Conservation (phyloP, 2,888 invertebrate species). For the Tinea semifulvella region DNA sequence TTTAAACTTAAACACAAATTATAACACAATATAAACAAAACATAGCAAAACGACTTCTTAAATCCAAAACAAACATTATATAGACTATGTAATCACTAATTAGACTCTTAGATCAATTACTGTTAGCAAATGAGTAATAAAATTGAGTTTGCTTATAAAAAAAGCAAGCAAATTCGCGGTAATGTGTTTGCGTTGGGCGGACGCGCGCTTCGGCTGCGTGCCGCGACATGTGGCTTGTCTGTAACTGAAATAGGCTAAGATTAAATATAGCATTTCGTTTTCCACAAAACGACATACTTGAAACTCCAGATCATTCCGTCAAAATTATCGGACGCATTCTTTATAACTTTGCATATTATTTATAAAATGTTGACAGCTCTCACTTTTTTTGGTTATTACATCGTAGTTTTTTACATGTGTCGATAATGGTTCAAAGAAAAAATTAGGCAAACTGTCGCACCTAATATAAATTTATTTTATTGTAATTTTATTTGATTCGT, state of each 20-base stretch:
- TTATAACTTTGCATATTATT: not conserved
- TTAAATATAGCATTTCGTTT: slow-evolving; percentile 54
- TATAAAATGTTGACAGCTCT: not conserved
- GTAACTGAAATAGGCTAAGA: slow-evolving; percentile 48
- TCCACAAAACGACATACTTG: slow-evolving; percentile 62
- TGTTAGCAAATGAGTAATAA: slow-evolving; percentile 29
- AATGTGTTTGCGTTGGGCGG: slow-evolving; percentile 49
- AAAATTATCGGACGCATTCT: slow-evolving; percentile 1
- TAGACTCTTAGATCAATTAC: slow-evolving; percentile 1
- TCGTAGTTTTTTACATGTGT: too few species aligned
- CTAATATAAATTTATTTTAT: too few species aligned
- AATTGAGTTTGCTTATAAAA: slow-evolving; percentile 31
- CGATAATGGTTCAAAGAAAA: too few species aligned
- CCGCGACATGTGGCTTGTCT: slow-evolving; percentile 43
- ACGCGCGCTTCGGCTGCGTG: slow-evolving; percentile 23
- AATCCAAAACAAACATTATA: not conserved
- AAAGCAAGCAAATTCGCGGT: slow-evolving; percentile 22
- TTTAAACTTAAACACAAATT: not conserved
- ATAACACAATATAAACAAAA: not conserved
- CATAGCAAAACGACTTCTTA: not conserved
- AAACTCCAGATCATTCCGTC: slow-evolving; percentile 29
- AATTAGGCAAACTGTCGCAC: too few species aligned
- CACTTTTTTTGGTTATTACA: too few species aligned
- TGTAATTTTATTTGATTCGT: too few species aligned
- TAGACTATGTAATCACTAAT: too few species aligned